Conservation (phyloP, 2,888 invertebrate species). For the Plebejus argus region DNA sequence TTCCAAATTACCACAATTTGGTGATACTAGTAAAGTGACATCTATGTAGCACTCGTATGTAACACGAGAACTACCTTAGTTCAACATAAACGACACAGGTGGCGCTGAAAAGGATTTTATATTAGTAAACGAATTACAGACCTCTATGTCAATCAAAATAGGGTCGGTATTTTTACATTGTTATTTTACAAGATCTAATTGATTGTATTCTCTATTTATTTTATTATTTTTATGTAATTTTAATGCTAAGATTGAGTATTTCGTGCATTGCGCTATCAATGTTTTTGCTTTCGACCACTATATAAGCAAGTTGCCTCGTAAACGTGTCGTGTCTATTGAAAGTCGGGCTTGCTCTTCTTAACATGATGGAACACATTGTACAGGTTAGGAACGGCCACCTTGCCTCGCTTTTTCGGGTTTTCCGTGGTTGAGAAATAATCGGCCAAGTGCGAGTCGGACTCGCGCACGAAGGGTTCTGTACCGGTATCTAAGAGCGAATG, state of each 20-base stretch:
- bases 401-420: conserved; percentile 31
- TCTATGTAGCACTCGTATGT: not conserved
- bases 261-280: conserved; percentile 43
- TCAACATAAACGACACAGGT: not conserved
- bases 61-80: not conserved
- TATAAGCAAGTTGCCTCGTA: conserved; percentile 41
- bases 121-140: not conserved
- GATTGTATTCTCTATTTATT: not conserved
- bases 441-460: too few species aligned
- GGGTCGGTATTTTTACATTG: not conserved
- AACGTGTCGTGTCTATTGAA: conserved; percentile 91
- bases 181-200: not conserved
- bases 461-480: too few species aligned
- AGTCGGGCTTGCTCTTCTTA: conserved; percentile 99
- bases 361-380: conserved; percentile 88
- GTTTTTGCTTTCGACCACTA: conserved; percentile 42
- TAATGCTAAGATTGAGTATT: not conserved
- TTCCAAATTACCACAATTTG: too few species aligned
- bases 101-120: not conserved
- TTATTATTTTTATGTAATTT: not conserved
- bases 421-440: not conserved
- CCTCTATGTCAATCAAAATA: not conserved
- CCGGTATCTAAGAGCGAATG: too few species aligned
- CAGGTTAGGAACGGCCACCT: conserved; percentile 32
- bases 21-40: not conserved